Percentiles rank a stretch among this genome's conserved stretches.
Evolutionary conservation across 2,888 invertebrate species (phyloP).

Genomic region (Zaprionus lineosus): DNA sequence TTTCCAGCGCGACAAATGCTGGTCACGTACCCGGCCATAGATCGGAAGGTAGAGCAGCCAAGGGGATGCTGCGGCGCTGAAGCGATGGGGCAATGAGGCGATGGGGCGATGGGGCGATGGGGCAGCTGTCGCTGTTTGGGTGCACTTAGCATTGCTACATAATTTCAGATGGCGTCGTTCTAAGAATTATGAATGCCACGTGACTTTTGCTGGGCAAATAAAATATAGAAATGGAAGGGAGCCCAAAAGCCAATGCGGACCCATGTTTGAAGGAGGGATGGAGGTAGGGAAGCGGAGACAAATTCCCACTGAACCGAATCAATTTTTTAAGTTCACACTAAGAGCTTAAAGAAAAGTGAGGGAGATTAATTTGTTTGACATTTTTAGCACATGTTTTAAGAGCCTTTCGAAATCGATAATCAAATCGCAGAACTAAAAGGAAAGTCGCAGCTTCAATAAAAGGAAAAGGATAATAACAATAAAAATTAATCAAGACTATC

Average conservation of each 20-base stretch:
- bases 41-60: background rate
- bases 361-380: constrained; percentile 14
- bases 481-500: too few species aligned
- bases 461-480: too few species aligned
- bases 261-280: too few species aligned
- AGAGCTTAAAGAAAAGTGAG: background rate
- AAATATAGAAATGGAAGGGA: constrained; percentile 23
- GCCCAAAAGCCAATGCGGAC: too few species aligned
- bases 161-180: constrained; percentile 77
- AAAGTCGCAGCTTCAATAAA: too few species aligned
- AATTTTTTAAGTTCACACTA: constrained; percentile 21
- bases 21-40: constrained; percentile 63
- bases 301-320: constrained; percentile 42
- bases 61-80: too few species aligned
- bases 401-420: too few species aligned
- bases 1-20: constrained; percentile 64
- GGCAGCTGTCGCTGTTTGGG: constrained; percentile 60
- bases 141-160: constrained; percentile 70
- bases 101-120: constrained; percentile 4
- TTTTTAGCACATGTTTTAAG: too few species aligned
- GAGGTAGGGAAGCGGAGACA: background rate
- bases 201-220: constrained; percentile 72
- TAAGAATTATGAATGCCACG: constrained; percentile 82
- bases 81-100: background rate
- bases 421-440: too few species aligned